These are phyloP conservation scores for Microctenopoma steveboyesi DNA, from an alignment of 2,797 vertebrate genomes.

Conservation along the genomic window DNA sequence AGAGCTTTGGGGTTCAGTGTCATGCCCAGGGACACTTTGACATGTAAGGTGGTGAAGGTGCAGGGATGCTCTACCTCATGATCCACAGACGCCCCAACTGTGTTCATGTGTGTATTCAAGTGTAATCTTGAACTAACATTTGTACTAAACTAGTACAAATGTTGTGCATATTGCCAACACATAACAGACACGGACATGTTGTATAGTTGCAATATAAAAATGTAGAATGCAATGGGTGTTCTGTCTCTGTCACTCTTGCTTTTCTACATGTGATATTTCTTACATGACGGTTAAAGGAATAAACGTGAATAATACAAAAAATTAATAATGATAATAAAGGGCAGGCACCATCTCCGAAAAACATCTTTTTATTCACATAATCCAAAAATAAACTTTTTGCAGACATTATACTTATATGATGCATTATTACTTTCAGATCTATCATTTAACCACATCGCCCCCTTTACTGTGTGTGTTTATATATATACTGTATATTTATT, in stretches of 20 bases:
- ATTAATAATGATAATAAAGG: background rate
- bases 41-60: too few species aligned
- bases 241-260: background rate
- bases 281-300: background rate
- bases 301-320: background rate
- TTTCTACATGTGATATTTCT: background rate
- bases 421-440: conserved; percentile 12
- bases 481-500: conserved; percentile 5
- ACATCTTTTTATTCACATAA: conserved; percentile 54
- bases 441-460: background rate
- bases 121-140: too few species aligned
- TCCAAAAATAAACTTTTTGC: conserved; percentile 2
- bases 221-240: background rate
- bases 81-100: too few species aligned
- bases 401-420: conserved; percentile 9
- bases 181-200: too few species aligned
- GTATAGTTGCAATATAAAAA: background rate
- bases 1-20: too few species aligned
- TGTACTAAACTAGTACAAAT: too few species aligned
- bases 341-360: conserved; percentile 27
- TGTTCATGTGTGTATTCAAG: too few species aligned
- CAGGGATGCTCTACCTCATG: too few species aligned
- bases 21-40: too few species aligned
- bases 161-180: too few species aligned
- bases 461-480: background rate